Conservation (phyloP, 2,113 vertebrate species). For the Neodon shergylaensis region DNA sequence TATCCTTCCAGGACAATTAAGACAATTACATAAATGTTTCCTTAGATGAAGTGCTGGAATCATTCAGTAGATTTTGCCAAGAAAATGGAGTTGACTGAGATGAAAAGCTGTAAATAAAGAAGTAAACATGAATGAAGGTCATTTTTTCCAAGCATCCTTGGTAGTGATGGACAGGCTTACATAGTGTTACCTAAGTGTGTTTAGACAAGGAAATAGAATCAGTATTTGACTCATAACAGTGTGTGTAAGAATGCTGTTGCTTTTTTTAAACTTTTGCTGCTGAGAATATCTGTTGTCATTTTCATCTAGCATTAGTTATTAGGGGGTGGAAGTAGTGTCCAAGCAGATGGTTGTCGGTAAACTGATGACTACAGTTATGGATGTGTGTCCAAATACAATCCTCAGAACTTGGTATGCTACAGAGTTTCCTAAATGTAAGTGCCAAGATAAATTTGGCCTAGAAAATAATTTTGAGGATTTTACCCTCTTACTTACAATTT, state of each 20-base stretch:
- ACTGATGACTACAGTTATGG: constrained; percentile 86
- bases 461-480: constrained; percentile 85
- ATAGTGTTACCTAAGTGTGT: background rate
- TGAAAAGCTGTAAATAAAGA: background rate
- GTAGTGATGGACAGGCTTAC: background rate
- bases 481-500: constrained; percentile 78
- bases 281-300: constrained; percentile 76
- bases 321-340: constrained; percentile 85
- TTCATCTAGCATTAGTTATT: constrained; percentile 83
- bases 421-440: constrained; percentile 85
- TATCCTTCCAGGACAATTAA: background rate
- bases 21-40: background rate
- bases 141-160: background rate
- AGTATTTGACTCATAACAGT: constrained; percentile 66
- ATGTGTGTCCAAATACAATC: constrained; percentile 89
- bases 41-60: background rate
- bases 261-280: background rate
- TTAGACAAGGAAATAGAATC: background rate
- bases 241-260: constrained; percentile 65
- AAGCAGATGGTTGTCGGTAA: constrained; percentile 89
- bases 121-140: background rate
- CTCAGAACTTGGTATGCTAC: constrained; percentile 86
- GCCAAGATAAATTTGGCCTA: constrained; percentile 88
- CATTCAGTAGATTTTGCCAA: background rate
- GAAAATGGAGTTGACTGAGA: background rate